A percentile compares a stretch with the other conserved stretches of the same genome.
Conservation (phyloP, 2,113 vertebrate genomes). For the Charina bottae region DNA sequence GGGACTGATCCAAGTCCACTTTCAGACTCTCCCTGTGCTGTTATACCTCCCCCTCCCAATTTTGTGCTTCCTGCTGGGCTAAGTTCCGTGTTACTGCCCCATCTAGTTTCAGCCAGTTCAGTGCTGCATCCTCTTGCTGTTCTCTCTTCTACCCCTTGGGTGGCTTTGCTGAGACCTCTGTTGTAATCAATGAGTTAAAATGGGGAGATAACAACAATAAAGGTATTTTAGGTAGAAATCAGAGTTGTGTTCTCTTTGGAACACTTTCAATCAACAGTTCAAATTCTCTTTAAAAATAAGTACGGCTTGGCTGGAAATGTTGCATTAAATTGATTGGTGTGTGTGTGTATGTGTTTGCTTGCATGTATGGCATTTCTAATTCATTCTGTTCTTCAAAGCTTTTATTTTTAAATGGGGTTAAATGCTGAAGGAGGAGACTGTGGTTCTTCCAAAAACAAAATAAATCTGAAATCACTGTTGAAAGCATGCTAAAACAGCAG, state of each 20-base stretch:
- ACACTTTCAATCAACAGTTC: background rate
- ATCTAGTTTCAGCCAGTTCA: constrained; percentile 28
- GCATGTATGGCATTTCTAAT: background rate
- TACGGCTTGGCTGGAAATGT: background rate
- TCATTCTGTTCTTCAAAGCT: background rate
- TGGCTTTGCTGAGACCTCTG: background rate
- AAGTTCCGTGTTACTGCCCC: constrained; percentile 7
- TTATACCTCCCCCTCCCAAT: background rate
- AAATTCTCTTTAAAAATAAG: background rate
- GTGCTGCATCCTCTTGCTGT: background rate
- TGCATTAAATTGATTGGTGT: background rate
- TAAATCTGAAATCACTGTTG: background rate
- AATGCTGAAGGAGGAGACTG: background rate
- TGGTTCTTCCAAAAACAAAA: background rate
- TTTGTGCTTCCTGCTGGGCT: background rate
- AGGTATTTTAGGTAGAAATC: background rate
- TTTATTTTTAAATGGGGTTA: background rate
- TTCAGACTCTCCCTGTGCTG: background rate
- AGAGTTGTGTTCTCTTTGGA: background rate
- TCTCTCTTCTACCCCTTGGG: background rate
- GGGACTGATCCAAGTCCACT: background rate
- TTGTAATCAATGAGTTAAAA: background rate
- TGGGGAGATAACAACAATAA: background rate
- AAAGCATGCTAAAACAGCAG: background rate
- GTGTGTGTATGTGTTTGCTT: background rate